These are phyloP conservation scores for Pseudachorutes palmiensis DNA, from an alignment of 1,140 invertebrate genomes.

Conservation along the genomic window DNA sequence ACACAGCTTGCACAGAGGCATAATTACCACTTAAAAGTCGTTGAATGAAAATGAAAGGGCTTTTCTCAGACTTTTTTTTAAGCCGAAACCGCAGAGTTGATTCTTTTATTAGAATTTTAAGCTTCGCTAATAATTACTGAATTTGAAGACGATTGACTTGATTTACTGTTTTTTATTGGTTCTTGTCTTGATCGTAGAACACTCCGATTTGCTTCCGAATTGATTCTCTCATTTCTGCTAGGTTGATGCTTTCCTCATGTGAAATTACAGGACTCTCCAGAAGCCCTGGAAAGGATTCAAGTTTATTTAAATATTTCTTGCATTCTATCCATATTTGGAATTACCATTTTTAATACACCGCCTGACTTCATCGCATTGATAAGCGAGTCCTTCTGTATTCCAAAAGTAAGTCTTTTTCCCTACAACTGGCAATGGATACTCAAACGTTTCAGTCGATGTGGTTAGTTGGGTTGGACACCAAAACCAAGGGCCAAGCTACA, in stretches of 20 bases:
- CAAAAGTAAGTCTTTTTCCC: conserved; percentile 51
- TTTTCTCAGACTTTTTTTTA: no score
- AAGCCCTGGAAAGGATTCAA: conserved; percentile 50
- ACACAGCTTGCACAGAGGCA: no score
- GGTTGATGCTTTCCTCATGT: conserved; percentile 52
- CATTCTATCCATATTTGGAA: not conserved
- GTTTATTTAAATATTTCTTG: no score
- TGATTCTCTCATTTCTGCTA: conserved; percentile 58
- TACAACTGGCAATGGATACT: conserved; percentile 48
- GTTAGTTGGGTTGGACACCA: conserved; percentile 45
- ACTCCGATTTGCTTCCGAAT: conserved; percentile 59
- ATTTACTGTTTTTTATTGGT: no score
- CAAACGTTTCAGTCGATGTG: conserved; percentile 44
- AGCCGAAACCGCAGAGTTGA: no score
- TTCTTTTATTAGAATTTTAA: no score
- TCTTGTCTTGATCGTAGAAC: conserved; percentile 49
- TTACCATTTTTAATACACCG: conserved; percentile 56
- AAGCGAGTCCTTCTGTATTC: conserved; percentile 60
- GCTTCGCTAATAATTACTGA: no score
- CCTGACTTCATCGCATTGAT: conserved; percentile 62
- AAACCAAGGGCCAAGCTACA: conserved; percentile 49
- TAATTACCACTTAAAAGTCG: no score
- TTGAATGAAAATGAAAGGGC: no score
- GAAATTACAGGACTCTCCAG: conserved; percentile 54
- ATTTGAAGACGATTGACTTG: no score